These are phyloP conservation scores for Thomomys bottae DNA, from an alignment of 2,113 vertebrate species.

Conservation along the genomic window DNA sequence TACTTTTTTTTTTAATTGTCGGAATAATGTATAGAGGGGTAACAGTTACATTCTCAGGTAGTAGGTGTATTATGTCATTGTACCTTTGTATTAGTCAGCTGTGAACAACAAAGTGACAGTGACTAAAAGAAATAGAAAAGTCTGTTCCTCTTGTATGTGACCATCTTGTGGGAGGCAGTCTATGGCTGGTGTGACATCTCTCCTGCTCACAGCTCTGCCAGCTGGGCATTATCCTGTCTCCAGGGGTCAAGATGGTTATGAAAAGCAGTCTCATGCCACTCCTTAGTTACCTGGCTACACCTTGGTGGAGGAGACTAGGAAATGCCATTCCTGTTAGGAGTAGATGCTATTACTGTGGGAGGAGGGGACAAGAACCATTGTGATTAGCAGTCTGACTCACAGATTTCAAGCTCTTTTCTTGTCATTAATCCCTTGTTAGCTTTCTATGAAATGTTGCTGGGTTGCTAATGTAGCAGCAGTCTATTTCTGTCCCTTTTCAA, in stretches of 20 bases:
- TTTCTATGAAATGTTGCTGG: neutral
- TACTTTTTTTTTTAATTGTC: too few relatives aligned
- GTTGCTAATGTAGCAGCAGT: conserved; percentile 18
- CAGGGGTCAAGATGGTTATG: neutral
- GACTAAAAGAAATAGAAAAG: neutral
- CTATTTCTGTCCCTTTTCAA: conserved; percentile 61
- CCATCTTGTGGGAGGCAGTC: neutral
- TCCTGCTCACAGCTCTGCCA: neutral
- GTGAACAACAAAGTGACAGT: neutral
- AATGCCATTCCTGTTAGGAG: neutral
- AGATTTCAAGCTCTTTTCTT: conserved; percentile 34
- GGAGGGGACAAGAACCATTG: neutral
- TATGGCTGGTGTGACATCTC: neutral
- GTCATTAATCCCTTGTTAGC: conserved; percentile 12
- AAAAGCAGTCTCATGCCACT: neutral
- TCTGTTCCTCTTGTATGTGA: neutral
- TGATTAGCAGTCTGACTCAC: conserved; percentile 1
- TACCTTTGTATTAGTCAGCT: conserved; percentile 23
- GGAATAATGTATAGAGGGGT: too few relatives aligned
- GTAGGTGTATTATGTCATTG: too few relatives aligned
- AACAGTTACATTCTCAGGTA: too few relatives aligned
- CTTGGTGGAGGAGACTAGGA: neutral
- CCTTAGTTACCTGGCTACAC: neutral
- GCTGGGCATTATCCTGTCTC: neutral
- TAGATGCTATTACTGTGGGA: neutral